Evolutionary conservation across 2,113 vertebrate genomes (phyloP).

Genomic region (Oncorhynchus tshawytscha): DNA sequence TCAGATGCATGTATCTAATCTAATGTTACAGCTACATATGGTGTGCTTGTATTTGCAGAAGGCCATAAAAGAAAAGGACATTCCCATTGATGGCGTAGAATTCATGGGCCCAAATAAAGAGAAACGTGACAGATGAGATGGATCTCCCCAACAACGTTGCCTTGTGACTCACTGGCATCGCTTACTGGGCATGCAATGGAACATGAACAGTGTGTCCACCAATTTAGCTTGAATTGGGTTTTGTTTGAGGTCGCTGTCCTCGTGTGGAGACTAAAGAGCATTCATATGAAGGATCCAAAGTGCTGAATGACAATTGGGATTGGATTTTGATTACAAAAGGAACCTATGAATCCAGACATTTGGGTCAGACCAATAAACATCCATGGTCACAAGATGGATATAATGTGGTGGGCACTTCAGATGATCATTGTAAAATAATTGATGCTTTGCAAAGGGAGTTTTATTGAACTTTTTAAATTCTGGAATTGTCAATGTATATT

Average conservation of each 20-base stretch:
- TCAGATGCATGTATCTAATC: not conserved
- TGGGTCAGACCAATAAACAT: not conserved
- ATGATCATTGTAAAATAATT: not conserved
- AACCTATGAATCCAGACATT: not conserved
- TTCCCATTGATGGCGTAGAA: constrained; percentile 93
- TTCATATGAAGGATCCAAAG: not conserved
- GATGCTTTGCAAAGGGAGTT: not conserved
- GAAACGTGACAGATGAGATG: constrained; percentile 79
- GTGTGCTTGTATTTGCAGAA: constrained; percentile 70
- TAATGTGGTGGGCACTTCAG: not conserved
- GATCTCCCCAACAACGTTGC: fast-evolving
- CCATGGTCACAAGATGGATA: not conserved
- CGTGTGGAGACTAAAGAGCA: not conserved
- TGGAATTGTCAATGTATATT: not conserved
- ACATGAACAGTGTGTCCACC: not conserved
- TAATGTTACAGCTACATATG: not conserved
- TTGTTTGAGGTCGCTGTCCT: not conserved
- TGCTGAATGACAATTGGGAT: not conserved
- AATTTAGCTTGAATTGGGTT: not conserved
- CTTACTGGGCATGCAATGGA: not conserved
- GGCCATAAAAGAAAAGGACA: constrained; percentile 96
- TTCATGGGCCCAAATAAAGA: constrained; percentile 93
- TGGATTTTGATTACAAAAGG: not conserved
- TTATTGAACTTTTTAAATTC: not conserved
- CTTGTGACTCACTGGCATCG: not conserved